Evolutionary conservation across 2,888 invertebrate species (phyloP).

Genomic region (Eueremaeus valkanovi): DNA sequence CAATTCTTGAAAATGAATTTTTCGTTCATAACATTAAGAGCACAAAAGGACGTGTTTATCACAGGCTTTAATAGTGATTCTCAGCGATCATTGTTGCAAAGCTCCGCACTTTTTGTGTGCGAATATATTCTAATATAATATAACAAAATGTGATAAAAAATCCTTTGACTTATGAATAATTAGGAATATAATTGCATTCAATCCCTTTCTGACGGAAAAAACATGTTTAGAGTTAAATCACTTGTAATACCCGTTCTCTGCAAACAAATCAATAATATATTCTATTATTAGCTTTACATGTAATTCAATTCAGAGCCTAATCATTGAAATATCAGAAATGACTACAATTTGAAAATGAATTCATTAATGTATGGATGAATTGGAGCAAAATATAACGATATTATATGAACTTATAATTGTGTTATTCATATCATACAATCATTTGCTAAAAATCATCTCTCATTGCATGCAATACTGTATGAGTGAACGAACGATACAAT

Average conservation of each 20-base stretch:
- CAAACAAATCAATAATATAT: not conserved
- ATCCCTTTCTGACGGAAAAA: not conserved
- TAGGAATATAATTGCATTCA: not conserved
- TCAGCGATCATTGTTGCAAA: constrained; percentile 9
- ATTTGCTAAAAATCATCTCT: not conserved
- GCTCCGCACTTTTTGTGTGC: constrained; percentile 25
- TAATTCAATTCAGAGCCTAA: not conserved
- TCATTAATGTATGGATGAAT: no score
- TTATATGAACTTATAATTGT: no score
- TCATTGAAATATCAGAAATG: not conserved
- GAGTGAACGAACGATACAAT: not conserved
- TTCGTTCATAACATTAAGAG: not conserved
- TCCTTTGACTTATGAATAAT: not conserved
- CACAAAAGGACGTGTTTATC: not conserved
- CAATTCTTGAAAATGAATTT: not conserved
- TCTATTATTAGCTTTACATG: not conserved
- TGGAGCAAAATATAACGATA: no score
- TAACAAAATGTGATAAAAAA: not conserved
- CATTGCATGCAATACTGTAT: not conserved
- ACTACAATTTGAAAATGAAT: not conserved
- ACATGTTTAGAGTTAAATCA: not conserved
- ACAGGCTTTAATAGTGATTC: not conserved
- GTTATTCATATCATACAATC: not conserved
- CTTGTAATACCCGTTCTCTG: not conserved
- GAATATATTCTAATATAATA: not conserved